Base-by-base conservation (phyloP, 1,140 invertebrate genomes). In the Drosophila ercepeae region DNA sequence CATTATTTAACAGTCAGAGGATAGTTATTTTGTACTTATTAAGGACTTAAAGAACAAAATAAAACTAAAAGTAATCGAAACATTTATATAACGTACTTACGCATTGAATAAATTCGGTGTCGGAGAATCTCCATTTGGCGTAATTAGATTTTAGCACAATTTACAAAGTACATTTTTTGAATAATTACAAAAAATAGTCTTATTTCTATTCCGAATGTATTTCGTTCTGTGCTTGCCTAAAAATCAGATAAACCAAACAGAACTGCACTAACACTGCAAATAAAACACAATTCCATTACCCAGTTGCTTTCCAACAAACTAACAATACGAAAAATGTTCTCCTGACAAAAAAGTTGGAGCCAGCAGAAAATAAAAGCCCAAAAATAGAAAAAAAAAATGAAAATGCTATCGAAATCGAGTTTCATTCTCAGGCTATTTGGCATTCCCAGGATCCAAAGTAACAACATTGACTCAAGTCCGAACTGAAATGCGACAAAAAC, bases 401-500 rank as follows among this genome's bases (percentile, higher is more conserved):
- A 36, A 36, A 36, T 45, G 46, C 67, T 59, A 64, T 61, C 72
- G 52, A 77, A 84, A 84, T 84, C 82, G 76, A 88, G 84, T 86
- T 84, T 77, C 41, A 32, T 46, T 55, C 64, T 61, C 52, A 69
- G 52, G 57, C 57, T 57, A 55, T 67, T 53, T 58, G 60, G 48
- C 75, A 64, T 72, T 39, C 32, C 54, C 44, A 50, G 48, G 53
- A 71, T 45, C 41, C 23, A 46, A 74, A 65, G 67, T 73, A 84
- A 65, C 75, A 79, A 67, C 57, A 82, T 68, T 63, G 69, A 78
- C 77, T 68, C 46, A 65, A 68, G 71, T 67, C 71, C 25, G 21
- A 7, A 25, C 21, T 50, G 11, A 53, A 67, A 69, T 57, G 18
- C 36, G 59, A n/a, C n/a, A 74, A 50, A 64, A 51, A 65, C 27